A percentile compares a stretch with the other conserved stretches of the same genome.
These are phyloP conservation scores for Phytoseiulus persimilis DNA, from an alignment of 2,888 invertebrate genomes.

Conservation along the genomic window DNA sequence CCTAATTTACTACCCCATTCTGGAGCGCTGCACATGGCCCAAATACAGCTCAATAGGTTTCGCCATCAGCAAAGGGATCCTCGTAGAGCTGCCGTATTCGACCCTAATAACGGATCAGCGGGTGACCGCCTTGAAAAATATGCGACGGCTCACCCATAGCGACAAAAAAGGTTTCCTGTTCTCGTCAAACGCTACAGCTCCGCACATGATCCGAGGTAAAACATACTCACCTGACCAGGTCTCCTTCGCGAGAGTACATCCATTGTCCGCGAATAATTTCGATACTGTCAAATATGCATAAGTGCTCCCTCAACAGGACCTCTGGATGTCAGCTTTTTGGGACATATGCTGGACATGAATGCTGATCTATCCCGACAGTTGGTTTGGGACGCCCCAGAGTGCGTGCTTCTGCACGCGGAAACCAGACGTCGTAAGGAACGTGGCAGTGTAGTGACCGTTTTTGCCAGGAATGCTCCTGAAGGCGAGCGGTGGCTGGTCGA, in stretches of 20 bases:
- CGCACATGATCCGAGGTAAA: slow-evolving; percentile 11
- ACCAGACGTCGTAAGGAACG: slow-evolving; percentile 14
- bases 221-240: no score
- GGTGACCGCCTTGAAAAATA: background rate
- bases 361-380: slow-evolving; percentile 11
- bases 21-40: background rate
- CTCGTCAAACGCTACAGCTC: background rate
- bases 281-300: no score
- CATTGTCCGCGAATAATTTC: no score
- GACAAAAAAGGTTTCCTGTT: slow-evolving; percentile 11
- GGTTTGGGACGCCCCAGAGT: slow-evolving; percentile 8
- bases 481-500: slow-evolving; percentile 31
- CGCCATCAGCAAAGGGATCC: slow-evolving; percentile 18
- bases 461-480: background rate
- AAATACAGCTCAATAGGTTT: slow-evolving; percentile 11
- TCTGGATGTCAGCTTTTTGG: slow-evolving; percentile 32
- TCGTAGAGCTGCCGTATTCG: background rate
- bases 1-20: background rate
- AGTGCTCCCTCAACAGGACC: slow-evolving; percentile 6
- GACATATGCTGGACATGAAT: slow-evolving; percentile 12
- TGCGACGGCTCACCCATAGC: slow-evolving; percentile 9
- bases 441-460: background rate
- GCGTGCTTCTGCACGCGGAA: slow-evolving; percentile 7
- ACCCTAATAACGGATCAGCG: background rate
- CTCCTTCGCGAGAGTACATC: no score